Conservation (phyloP, 2,888 invertebrate genomes). For the Sepiola atlantica region DNA sequence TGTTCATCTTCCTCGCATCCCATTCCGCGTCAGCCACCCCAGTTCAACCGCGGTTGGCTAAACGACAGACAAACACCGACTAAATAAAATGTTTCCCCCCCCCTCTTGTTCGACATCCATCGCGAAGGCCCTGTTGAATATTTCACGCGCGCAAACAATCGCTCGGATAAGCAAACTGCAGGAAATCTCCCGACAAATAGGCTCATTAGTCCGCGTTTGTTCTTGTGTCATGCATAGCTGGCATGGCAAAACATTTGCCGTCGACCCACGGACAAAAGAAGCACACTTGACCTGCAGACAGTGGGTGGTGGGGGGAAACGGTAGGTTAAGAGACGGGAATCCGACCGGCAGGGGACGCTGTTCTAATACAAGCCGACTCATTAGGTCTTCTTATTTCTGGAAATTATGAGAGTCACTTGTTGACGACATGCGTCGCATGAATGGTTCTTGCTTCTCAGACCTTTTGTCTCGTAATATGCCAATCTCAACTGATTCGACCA, state of each 20-base stretch:
- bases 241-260: constrained; percentile 20
- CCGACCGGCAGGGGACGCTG: not conserved
- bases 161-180: not conserved
- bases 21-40: not conserved
- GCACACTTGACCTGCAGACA: not conserved
- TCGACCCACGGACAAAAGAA: not conserved
- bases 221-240: constrained; percentile 8
- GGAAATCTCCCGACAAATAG: constrained; percentile 20
- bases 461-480: not conserved
- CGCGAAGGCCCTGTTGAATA: constrained; percentile 6
- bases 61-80: not conserved
- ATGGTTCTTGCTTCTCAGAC: not conserved
- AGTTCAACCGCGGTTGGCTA: not conserved
- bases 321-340: not conserved
- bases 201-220: not conserved
- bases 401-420: constrained; percentile 32
- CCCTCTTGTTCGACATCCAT: not conserved
- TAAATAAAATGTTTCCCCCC: not conserved
- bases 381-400: not conserved
- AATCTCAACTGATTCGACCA: not conserved
- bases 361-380: not conserved
- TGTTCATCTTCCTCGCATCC: not conserved
- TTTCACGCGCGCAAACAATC: not conserved
- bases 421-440: not conserved
- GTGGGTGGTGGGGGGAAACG: not conserved